These are phyloP conservation scores for Drymodes brunneopygia DNA, from an alignment of 2,113 vertebrate species.

Conservation along the genomic window DNA sequence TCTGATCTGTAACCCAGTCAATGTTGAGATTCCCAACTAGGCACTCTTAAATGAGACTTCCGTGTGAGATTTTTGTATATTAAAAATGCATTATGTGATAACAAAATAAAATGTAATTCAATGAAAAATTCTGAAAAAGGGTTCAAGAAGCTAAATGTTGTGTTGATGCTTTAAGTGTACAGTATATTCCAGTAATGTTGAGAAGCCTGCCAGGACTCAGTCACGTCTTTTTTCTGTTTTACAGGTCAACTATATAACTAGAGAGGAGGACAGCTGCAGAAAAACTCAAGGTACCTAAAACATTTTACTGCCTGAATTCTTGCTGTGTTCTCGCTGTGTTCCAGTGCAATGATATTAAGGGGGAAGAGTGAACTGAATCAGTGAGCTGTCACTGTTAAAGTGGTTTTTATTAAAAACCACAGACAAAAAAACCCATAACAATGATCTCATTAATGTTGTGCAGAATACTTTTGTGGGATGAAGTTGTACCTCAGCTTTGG, in stretches of 20 bases:
- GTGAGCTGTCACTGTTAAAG: background rate
- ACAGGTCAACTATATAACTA: conserved; percentile 23
- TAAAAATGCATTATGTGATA: background rate
- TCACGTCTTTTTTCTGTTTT: conserved; percentile 35
- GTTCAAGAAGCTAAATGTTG: background rate
- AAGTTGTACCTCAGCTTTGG: background rate
- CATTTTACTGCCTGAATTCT: background rate
- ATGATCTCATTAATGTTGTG: background rate
- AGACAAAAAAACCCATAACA: background rate
- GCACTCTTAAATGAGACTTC: background rate
- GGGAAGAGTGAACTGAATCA: background rate
- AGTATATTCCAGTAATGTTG: background rate
- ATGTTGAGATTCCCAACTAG: background rate
- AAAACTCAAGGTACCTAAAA: conserved; percentile 47
- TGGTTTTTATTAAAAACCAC: background rate
- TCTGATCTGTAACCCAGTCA: background rate
- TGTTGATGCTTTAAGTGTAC: background rate
- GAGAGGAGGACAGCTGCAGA: conserved; percentile 3
- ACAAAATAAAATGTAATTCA: background rate
- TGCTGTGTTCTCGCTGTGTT: background rate
- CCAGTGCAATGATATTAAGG: background rate
- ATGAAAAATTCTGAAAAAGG: background rate
- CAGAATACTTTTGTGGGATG: background rate
- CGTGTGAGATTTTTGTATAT: background rate
- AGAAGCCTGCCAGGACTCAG: background rate